phyloP scores from a whole-genome alignment of 64 coral and sea anemone species.

The Montipora sp. region DNA sequence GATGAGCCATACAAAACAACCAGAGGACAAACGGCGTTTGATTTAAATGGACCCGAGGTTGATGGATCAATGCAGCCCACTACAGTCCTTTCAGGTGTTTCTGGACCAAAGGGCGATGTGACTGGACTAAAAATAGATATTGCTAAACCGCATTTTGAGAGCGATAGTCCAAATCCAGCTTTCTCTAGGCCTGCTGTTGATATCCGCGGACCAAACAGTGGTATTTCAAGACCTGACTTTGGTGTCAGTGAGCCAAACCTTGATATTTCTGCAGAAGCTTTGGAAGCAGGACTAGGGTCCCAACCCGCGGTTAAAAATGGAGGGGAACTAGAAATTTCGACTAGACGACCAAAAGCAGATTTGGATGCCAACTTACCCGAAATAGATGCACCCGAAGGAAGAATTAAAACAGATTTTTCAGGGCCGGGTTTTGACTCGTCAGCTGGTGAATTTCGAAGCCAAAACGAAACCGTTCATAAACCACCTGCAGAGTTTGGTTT shows the following conservation, averaged over 20 bases:
- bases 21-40: not conserved
- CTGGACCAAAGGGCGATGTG: not conserved
- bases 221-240: not conserved
- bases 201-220: not conserved
- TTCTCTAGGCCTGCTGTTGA: not conserved
- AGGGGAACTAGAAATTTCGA: not conserved
- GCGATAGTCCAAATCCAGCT: not conserved
- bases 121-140: not conserved
- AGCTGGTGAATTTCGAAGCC: not conserved
- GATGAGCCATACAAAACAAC: conserved; percentile 10
- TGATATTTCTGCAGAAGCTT: not conserved
- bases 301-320: not conserved
- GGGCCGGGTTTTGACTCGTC: not conserved
- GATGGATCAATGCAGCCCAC: not conserved
- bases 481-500: not conserved
- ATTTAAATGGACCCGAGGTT: not conserved
- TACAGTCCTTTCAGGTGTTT: not conserved
- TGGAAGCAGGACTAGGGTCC: not conserved
- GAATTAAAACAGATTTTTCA: not conserved
- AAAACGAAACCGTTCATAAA: not conserved
- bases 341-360: not conserved
- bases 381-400: not conserved
- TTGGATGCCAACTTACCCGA: not conserved
- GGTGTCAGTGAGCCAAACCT: not conserved
- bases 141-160: not conserved